Conservation (phyloP, 2,797 vertebrate genomes). For the Lindbergichthys nudifrons region DNA sequence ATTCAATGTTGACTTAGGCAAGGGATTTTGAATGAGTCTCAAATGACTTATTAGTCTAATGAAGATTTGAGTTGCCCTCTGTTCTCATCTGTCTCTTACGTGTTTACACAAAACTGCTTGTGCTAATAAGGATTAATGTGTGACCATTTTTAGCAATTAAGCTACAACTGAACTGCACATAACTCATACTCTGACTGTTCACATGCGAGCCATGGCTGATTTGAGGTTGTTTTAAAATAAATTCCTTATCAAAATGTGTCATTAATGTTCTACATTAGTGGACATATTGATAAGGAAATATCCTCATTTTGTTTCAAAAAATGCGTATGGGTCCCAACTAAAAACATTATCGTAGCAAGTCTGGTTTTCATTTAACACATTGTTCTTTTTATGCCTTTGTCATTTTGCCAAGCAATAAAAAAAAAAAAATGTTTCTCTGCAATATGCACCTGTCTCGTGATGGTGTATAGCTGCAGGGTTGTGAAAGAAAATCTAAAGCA, state of each 20-base stretch:
- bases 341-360: constrained; percentile 35
- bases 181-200: constrained; percentile 1
- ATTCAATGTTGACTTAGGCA: constrained; percentile 53
- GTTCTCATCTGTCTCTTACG: constrained; percentile 33
- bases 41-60: constrained; percentile 49
- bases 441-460: constrained; percentile 60
- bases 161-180: constrained; percentile 1
- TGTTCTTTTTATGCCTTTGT: constrained; percentile 53
- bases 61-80: constrained; percentile 34
- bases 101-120: constrained; percentile 41
- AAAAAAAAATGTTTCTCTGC: constrained; percentile 55
- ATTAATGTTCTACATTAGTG: constrained; percentile 7
- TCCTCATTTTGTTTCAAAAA: constrained; percentile 29
- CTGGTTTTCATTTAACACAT: constrained; percentile 63
- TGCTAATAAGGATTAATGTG: constrained; percentile 51
- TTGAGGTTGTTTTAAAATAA: not conserved
- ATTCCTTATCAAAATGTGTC: not conserved
- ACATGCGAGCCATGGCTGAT: constrained; percentile 6
- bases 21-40: constrained; percentile 52
- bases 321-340: constrained; percentile 26
- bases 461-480: constrained; percentile 19
- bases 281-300: constrained; percentile 40
- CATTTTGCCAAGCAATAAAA: constrained; percentile 67
- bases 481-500: constrained; percentile 20
- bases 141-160: constrained; percentile 20